phyloP scores from a whole-genome alignment of 92 coral and sea anemone species.

The Porites rus region DNA sequence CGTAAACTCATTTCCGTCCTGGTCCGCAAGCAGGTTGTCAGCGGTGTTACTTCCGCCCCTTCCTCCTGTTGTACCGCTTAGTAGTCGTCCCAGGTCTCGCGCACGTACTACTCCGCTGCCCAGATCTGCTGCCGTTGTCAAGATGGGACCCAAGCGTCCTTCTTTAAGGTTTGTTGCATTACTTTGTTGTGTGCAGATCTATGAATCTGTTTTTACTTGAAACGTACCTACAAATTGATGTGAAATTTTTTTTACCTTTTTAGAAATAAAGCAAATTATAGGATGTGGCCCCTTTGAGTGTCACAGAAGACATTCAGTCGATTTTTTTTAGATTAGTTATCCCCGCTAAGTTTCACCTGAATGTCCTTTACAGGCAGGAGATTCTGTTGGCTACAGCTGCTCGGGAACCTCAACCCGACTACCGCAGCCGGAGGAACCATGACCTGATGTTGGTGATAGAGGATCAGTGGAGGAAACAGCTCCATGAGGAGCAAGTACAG shows the following conservation, averaged over 20 bases:
- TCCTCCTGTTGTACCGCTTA: conserved; percentile 72
- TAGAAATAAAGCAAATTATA: too few species aligned
- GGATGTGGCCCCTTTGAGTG: too few species aligned
- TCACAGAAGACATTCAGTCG: background rate
- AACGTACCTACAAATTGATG: too few species aligned
- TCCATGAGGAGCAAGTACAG: conserved; percentile 80
- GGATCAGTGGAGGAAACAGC: conserved; percentile 96
- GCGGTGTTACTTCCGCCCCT: conserved; percentile 74
- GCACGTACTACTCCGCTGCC: conserved; percentile 56
- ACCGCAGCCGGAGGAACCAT: conserved; percentile 81
- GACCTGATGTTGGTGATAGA: conserved; percentile 88
- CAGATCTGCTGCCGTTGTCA: conserved; percentile 36
- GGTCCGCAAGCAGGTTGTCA: conserved; percentile 80
- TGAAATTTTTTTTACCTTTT: too few species aligned
- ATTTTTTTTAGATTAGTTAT: too few species aligned
- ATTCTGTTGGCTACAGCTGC: conserved; percentile 89
- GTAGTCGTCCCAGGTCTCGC: conserved; percentile 67
- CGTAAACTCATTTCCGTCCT: conserved; percentile 54
- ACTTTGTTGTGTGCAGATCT: too few species aligned
- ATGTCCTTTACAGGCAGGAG: conserved; percentile 76
- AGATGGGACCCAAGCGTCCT: conserved; percentile 71
- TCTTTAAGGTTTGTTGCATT: conserved; percentile 67
- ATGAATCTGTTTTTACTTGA: too few species aligned
- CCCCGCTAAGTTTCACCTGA: background rate
- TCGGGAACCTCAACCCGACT: conserved; percentile 81